A percentile compares a stretch with the other conserved stretches of the same genome.
These are phyloP conservation scores for Acanthacorydalis orientalis DNA, from an alignment of 2,888 invertebrate genomes.

Conservation along the genomic window DNA sequence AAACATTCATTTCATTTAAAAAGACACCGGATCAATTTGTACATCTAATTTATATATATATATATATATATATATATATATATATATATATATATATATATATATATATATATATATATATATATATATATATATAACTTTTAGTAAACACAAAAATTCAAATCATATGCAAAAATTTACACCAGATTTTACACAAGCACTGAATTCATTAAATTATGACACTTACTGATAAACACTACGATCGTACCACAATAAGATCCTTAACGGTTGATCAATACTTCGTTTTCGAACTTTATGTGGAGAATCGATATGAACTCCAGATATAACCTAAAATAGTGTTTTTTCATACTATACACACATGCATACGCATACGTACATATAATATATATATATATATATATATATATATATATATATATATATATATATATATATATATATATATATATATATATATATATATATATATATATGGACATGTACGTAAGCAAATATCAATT, in stretches of 20 bases:
- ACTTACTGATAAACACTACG: constrained; percentile 74
- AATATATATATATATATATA: neutral
- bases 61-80: too few relatives aligned
- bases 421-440: too few relatives aligned
- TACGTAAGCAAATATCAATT: too few relatives aligned
- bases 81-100: too few relatives aligned
- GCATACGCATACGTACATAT: neutral
- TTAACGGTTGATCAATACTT: constrained; percentile 63
- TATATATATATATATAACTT: neutral
- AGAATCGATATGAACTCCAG: constrained; percentile 67
- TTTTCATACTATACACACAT: neutral
- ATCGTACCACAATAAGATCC: constrained; percentile 75
- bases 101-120: too few relatives aligned
- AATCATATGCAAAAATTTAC: neutral
- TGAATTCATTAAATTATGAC: neutral
- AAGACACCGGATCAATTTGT: too few relatives aligned
- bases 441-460: too few relatives aligned
- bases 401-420: neutral
- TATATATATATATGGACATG: too few relatives aligned
- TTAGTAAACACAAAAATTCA: neutral
- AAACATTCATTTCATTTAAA: too few relatives aligned
- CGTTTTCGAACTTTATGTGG: constrained; percentile 61
- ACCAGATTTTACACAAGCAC: neutral
- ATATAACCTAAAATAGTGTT: constrained; percentile 46
- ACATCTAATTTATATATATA: too few relatives aligned